Base-by-base conservation (phyloP, 2,113 vertebrate species). In the Platysteira castanea region DNA sequence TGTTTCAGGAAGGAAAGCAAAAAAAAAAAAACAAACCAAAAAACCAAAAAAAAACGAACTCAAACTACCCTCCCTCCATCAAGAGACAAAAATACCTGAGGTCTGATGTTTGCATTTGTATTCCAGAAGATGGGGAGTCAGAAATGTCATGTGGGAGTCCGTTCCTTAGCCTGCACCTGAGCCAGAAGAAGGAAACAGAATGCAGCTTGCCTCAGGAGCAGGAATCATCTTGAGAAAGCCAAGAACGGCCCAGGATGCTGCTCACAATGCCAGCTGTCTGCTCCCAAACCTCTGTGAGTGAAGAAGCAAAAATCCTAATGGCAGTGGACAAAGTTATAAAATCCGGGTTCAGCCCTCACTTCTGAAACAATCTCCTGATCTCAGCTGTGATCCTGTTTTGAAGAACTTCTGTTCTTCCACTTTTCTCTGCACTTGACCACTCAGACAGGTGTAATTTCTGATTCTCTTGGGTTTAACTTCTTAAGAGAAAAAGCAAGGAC, bases 1-100 rank as follows among this genome's bases (percentile, higher is more conserved):
- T 96, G n/a, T 96, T 98, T 94, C 92, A 74, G 90, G 95, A 96
- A 93, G 80, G 19, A 87, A 73, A 83, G 23, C 0, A 20, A 33
- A 93, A 54, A 47, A 46, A 73, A 54, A 42, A 46, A 73, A 39
- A 39, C 9, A 39, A 39, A 39, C 9, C 9, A 39, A 39, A 39
- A 39, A 39, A 39, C 9, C 9, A 39, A 11, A 39, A 35, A 23
- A 28, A 14, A 5, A 7, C 3, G 22, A 57, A 30, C 12, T 3
- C 26, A 78, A 54, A n/a, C 5, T 30, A 37, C 26, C 1, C 4
- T 84, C 5, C 57, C 22, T 85, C 63, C 37, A 71, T 84, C 78
- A 84, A 63, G 90, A 92, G 93, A 89, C 88, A 97, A 90, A 96
- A 89, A 90, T 54, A 83, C 19, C n/a, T 35, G 16, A 21, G 27